Percentiles rank a stretch among this genome's conserved stretches.
These are phyloP conservation scores for Thaleichthys pacificus DNA, from an alignment of 2,797 vertebrate species.

Conservation along the genomic window DNA sequence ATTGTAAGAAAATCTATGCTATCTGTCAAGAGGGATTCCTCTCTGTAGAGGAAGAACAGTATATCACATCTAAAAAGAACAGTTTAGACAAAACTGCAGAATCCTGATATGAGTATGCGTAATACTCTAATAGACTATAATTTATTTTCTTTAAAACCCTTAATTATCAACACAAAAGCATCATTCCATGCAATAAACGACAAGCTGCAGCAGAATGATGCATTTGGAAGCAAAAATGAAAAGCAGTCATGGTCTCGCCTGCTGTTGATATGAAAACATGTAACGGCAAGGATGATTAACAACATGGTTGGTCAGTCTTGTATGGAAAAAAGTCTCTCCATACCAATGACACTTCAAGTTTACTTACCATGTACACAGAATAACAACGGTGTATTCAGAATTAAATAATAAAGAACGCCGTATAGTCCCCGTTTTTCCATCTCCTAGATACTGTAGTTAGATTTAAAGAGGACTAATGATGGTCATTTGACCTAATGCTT, in stretches of 20 bases:
- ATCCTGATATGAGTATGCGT: background rate
- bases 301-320: background rate
- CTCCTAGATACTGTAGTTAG: conserved; percentile 71
- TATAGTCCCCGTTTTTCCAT: conserved; percentile 81
- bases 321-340: background rate
- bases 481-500: conserved; percentile 56
- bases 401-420: conserved; percentile 80
- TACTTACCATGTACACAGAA: conserved; percentile 82
- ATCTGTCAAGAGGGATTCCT: too few species aligned
- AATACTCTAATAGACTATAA: background rate
- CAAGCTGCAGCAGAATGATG: background rate
- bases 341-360: conserved; percentile 18
- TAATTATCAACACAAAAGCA: background rate
- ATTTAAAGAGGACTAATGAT: conserved; percentile 43
- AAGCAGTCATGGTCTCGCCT: background rate
- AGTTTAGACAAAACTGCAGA: background rate
- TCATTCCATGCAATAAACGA: background rate
- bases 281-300: background rate
- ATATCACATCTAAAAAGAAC: too few species aligned
- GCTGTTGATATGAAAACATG: background rate
- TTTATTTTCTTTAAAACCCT: background rate
- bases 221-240: background rate
- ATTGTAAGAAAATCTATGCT: too few species aligned
- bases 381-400: conserved; percentile 78
- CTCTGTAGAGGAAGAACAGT: too few species aligned